A percentile compares a stretch with the other conserved stretches of the same genome.
Conservation (phyloP, 2,113 vertebrate species). For the Laticauda laticaudata region DNA sequence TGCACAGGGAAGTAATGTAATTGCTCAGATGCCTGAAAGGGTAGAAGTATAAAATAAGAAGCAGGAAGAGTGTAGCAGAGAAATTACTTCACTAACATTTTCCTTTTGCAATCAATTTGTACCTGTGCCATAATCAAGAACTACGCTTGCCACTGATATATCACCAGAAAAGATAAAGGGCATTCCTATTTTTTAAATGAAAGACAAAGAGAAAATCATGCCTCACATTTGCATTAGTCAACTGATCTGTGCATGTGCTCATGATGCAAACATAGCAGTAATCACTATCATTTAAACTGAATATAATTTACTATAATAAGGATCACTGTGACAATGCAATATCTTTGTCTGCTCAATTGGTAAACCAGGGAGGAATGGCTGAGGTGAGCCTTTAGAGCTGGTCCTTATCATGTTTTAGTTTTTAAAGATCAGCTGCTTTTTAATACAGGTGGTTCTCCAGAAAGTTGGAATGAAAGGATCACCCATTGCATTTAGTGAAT, state of each 20-base stretch:
- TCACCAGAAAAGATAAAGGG: not conserved
- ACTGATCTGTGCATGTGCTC: not conserved
- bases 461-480: not conserved
- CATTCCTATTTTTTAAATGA: not conserved
- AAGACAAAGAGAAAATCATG: not conserved
- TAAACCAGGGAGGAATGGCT: not conserved
- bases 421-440: not conserved
- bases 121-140: not conserved
- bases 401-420: not conserved
- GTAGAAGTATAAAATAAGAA: too few relatives aligned
- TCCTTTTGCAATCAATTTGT: too few relatives aligned
- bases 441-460: not conserved
- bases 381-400: not conserved
- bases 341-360: not conserved
- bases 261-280: not conserved
- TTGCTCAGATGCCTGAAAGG: too few relatives aligned
- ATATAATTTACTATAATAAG: not conserved
- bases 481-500: not conserved
- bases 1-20: too few relatives aligned
- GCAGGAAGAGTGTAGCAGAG: too few relatives aligned
- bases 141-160: not conserved
- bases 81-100: too few relatives aligned
- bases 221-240: not conserved
- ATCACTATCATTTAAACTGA: not conserved
- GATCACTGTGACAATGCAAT: not conserved